Conservation (phyloP, 1,140 invertebrate genomes). For the Wiebesia pumilae region DNA sequence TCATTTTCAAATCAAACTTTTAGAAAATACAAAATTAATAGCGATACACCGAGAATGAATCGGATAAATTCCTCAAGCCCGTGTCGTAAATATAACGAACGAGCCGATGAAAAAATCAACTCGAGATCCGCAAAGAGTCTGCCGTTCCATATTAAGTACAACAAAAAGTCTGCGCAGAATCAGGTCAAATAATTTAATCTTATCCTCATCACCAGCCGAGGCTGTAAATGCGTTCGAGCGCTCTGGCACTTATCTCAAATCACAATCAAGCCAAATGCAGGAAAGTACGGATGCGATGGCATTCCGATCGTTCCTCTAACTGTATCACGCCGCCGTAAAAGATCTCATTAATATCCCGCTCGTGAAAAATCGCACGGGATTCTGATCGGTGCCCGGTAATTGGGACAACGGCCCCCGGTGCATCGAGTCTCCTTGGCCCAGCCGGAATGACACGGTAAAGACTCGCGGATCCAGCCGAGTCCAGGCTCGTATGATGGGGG, state of each 20-base stretch:
- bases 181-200: constrained; percentile 29
- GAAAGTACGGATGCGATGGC: constrained; percentile 30
- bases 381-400: constrained; percentile 27
- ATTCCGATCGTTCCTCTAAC: constrained; percentile 22
- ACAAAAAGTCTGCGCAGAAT: constrained; percentile 9
- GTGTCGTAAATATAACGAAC: too few species aligned
- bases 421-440: constrained; percentile 8
- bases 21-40: not conserved
- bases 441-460: not conserved
- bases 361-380: not conserved
- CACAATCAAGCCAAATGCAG: constrained; percentile 21
- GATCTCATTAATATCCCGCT: constrained; percentile 20
- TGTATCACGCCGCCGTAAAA: not conserved
- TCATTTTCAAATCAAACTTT: not conserved
- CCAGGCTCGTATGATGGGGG: not conserved
- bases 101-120: not conserved
- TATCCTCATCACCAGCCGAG: not conserved
- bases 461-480: not conserved
- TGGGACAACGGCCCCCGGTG: constrained; percentile 22
- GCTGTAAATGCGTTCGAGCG: not conserved
- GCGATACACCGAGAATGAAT: not conserved
- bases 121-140: not conserved
- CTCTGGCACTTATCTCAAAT: not conserved
- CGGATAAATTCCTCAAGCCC: not conserved
- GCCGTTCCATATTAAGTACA: not conserved